These are phyloP conservation scores for Escarpia spicata DNA, from an alignment of 2,888 invertebrate genomes.

Conservation along the genomic window DNA sequence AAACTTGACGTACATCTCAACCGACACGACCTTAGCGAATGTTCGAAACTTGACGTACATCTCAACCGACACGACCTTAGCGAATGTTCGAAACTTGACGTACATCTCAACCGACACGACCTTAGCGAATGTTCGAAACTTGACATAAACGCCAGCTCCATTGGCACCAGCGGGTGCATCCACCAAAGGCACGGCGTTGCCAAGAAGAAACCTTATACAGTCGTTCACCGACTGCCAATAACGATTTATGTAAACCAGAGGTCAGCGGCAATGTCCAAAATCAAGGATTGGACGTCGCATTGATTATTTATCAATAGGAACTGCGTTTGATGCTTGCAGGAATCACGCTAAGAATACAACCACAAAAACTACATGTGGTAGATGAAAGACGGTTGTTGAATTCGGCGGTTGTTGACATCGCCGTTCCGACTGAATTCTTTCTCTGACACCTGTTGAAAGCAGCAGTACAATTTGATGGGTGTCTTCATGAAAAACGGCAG, in stretches of 20 bases:
- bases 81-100: neutral
- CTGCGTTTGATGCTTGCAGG: neutral
- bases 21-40: neutral
- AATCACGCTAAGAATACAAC: neutral
- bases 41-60: neutral
- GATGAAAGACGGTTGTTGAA: neutral
- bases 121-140: neutral
- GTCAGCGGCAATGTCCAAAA: neutral
- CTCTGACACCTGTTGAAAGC: too few species aligned
- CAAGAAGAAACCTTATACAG: neutral
- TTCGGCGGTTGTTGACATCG: neutral
- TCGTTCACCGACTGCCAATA: neutral
- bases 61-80: neutral
- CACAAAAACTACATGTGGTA: neutral
- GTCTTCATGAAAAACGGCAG: too few species aligned
- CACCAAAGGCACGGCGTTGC: neutral
- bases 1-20: neutral
- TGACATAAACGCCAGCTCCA: neutral
- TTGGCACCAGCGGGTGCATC: neutral
- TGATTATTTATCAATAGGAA: slow-evolving; percentile 4
- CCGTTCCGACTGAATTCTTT: too few species aligned
- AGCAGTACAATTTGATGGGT: too few species aligned
- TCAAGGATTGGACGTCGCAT: neutral
- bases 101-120: neutral
- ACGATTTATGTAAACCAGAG: neutral